Conservation (phyloP, 2,113 vertebrate species). For the Psammodynastes pulverulentus region DNA sequence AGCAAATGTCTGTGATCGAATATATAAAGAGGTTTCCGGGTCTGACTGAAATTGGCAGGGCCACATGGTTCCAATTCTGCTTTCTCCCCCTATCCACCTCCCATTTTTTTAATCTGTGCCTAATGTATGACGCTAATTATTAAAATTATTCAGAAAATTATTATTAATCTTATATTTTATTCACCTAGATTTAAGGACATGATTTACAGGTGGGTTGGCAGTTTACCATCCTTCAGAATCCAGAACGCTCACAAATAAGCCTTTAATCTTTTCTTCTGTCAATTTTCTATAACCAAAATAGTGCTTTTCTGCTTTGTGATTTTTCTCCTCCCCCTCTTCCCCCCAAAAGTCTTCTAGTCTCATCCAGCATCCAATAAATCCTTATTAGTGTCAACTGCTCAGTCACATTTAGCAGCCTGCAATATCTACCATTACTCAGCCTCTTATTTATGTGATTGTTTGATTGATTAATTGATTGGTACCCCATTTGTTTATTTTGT, state of each 20-base stretch:
- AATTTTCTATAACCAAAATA: not conserved
- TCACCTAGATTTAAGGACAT: not conserved
- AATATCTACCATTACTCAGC: not conserved
- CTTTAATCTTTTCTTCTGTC: not conserved
- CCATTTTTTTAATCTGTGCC: not conserved
- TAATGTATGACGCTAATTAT: not conserved
- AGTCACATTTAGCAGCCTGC: not conserved
- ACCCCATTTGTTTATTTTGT: not conserved
- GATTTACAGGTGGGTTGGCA: not conserved
- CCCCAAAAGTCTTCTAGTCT: not conserved
- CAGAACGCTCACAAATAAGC: not conserved
- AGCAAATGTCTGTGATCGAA: not conserved
- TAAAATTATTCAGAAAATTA: not conserved
- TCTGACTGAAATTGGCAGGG: not conserved
- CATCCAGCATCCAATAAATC: not conserved
- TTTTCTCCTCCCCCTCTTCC: not conserved
- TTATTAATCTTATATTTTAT: not conserved
- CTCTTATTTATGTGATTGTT: not conserved
- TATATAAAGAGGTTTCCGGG: not conserved
- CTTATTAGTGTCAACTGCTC: not conserved
- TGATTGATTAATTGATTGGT: not conserved
- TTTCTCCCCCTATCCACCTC: not conserved
- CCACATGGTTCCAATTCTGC: not conserved
- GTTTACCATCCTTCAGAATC: not conserved
- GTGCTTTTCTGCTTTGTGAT: not conserved